Evolutionary conservation across 2,888 invertebrate species (phyloP).

Genomic region (Pheosia gnoma): DNA sequence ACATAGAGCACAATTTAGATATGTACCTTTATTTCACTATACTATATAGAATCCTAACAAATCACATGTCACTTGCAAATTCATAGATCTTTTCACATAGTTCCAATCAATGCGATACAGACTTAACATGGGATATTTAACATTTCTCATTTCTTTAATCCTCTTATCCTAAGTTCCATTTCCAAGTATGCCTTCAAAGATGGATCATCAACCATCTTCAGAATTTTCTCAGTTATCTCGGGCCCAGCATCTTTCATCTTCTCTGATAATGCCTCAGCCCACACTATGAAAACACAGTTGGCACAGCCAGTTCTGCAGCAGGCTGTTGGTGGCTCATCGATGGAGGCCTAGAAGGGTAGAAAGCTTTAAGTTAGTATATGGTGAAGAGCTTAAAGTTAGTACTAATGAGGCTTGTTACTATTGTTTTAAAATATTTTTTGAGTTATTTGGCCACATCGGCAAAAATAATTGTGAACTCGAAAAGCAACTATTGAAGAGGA

Average conservation of each 20-base stretch:
- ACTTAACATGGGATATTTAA: conserved; percentile 3
- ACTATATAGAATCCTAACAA: no score
- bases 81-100: not conserved
- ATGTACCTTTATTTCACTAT: no score
- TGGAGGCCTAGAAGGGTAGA: conserved; percentile 62
- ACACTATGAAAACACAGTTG: conserved; percentile 96
- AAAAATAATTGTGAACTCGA: no score
- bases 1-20: no score
- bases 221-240: conserved; percentile 87
- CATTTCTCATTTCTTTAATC: conserved; percentile 48
- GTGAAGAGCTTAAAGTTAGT: no score
- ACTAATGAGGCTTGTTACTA: no score
- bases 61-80: no score
- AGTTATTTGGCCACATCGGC: no score
- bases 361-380: no score
- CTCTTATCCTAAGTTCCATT: conserved; percentile 87
- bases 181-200: conserved; percentile 92
- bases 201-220: conserved; percentile 90
- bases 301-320: conserved; percentile 97
- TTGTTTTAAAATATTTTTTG: no score
- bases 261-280: conserved; percentile 90
- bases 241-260: conserved; percentile 87
- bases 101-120: not conserved
- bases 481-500: no score
- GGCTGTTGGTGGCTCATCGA: conserved; percentile 89